Percentiles rank a stretch among this genome's conserved stretches.
phyloP scores from a whole-genome alignment of 2,797 vertebrate species.

The Cuculus canorus region DNA sequence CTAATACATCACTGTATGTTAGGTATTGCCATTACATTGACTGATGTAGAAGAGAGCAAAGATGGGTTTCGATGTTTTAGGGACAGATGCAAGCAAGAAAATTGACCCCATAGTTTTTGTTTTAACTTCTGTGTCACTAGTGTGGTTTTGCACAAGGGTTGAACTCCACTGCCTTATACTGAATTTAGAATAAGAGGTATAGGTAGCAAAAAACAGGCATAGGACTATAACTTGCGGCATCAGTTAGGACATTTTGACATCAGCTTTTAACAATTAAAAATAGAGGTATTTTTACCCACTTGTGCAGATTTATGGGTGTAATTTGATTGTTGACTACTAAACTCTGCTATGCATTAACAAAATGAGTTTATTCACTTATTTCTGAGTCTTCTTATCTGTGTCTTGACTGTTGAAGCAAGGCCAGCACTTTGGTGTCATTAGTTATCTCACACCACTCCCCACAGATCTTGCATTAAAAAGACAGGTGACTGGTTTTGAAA shows the following conservation, averaged over 20 bases:
- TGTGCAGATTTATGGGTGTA: conserved; percentile 23
- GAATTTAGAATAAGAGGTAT: neutral
- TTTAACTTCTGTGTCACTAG: neutral
- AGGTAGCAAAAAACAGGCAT: neutral
- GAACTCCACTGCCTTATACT: neutral
- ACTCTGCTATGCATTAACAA: conserved; percentile 60
- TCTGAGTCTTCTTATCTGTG: conserved; percentile 51
- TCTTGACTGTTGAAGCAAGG: conserved; percentile 73
- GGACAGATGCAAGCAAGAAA: neutral
- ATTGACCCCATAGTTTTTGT: neutral
- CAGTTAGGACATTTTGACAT: neutral
- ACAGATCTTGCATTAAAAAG: neutral
- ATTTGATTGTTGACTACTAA: conserved; percentile 61
- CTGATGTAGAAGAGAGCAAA: neutral
- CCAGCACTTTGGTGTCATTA: conserved; percentile 69
- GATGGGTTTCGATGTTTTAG: neutral
- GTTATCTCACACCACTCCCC: neutral
- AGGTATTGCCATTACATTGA: neutral
- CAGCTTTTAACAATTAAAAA: conserved; percentile 4
- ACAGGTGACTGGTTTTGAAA: neutral
- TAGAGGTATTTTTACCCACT: conserved; percentile 76
- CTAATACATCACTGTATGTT: neutral
- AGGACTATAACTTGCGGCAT: neutral
- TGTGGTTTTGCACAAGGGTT: neutral
- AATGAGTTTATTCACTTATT: conserved; percentile 53